A percentile compares a stretch with the other conserved stretches of the same genome.
Evolutionary conservation across 2,113 vertebrate genomes (phyloP).

Genomic region (Sphyrna mokarran): DNA sequence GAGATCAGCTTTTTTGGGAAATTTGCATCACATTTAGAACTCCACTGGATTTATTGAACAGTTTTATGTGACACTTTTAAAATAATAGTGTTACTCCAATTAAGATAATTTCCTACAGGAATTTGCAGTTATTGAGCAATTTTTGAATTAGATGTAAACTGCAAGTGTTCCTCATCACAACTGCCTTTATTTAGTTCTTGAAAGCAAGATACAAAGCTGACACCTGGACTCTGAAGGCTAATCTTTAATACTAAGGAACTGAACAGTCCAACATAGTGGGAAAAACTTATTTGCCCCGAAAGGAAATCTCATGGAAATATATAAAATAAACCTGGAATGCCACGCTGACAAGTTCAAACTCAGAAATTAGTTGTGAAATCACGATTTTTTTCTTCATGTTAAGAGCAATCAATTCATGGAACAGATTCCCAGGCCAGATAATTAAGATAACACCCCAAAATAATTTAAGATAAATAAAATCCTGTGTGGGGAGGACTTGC

Average conservation of each 20-base stretch:
- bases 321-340: not conserved
- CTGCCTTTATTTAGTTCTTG: not conserved
- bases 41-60: not conserved
- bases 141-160: not conserved
- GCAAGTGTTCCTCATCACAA: not conserved
- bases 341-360: not conserved
- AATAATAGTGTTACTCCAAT: not conserved
- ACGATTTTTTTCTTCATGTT: not conserved
- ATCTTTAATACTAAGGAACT: not conserved
- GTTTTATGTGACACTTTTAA: not conserved
- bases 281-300: not conserved
- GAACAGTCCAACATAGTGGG: not conserved
- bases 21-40: not conserved
- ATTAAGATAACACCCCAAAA: not conserved
- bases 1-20: not conserved
- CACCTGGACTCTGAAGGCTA: not conserved
- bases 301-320: not conserved
- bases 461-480: not conserved
- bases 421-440: too few species aligned
- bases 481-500: not conserved
- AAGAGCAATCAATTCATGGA: not conserved
- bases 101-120: not conserved
- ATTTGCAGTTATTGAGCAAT: not conserved
- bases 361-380: not conserved
- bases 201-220: too few species aligned